Conservation (phyloP, 64 coral and sea anemone genomes). For the Acropora tenuis region DNA sequence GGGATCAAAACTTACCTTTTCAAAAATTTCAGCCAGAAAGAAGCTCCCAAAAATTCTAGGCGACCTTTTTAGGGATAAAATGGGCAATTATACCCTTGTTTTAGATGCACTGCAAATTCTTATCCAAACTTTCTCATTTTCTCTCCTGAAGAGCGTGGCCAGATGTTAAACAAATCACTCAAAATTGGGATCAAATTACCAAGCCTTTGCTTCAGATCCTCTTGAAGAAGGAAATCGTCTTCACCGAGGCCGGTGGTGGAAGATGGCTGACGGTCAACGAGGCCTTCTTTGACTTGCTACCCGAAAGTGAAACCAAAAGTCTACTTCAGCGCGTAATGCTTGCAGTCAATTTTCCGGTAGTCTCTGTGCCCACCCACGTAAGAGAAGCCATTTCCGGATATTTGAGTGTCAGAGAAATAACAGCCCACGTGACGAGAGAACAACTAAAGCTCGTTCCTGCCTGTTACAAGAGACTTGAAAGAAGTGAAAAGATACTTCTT, state of each 20-base stretch:
- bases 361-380: conserved; percentile 66
- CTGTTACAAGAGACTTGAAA: conserved; percentile 1
- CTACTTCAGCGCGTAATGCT: conserved; percentile 35
- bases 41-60: no score
- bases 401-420: conserved; percentile 14
- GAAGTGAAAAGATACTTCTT: conserved; percentile 53
- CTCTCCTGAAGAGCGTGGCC: conserved; percentile 60
- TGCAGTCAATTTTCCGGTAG: conserved; percentile 32
- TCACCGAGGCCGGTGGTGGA: conserved; percentile 46
- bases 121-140: background rate
- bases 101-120: no score
- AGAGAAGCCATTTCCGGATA: background rate
- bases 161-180: conserved; percentile 38
- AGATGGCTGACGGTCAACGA: conserved; percentile 57
- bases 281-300: conserved; percentile 30
- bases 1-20: no score
- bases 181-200: conserved; percentile 65
- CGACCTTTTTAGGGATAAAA: no score
- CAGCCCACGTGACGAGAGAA: background rate
- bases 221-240: conserved; percentile 12
- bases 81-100: no score
- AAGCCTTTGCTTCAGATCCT: conserved; percentile 49
- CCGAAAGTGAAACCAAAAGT: conserved; percentile 18
- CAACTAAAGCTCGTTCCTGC: conserved; percentile 8
- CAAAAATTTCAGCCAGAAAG: no score